These are phyloP conservation scores for Subanguina moxae DNA, from an alignment of 1,140 invertebrate genomes.

Conservation along the genomic window DNA sequence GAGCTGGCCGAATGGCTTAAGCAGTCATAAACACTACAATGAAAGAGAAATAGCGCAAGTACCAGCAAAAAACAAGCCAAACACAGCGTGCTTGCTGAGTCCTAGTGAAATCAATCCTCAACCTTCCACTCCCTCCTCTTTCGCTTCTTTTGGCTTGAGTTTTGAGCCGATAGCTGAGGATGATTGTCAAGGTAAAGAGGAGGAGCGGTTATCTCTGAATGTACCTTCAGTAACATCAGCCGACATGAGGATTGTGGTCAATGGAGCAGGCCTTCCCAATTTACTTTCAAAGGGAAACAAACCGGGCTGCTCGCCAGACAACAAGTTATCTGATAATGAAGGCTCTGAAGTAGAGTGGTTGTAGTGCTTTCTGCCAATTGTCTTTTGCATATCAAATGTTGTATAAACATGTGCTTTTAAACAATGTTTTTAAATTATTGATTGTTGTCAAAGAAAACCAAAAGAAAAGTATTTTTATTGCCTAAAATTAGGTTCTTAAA, in stretches of 20 bases:
- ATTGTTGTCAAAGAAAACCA: background rate
- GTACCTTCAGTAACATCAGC: background rate
- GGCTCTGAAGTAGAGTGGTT: background rate
- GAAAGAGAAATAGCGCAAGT: background rate
- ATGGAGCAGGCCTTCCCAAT: background rate
- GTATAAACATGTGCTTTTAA: no score
- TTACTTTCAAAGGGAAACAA: background rate
- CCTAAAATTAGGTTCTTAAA: no score
- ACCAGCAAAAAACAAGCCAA: no score
- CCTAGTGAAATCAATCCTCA: background rate
- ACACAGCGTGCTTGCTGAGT: no score
- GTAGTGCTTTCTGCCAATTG: no score
- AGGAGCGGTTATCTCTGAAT: background rate
- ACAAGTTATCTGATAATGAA: background rate
- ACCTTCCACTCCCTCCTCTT: background rate
- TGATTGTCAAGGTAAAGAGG: background rate
- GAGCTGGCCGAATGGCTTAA: background rate
- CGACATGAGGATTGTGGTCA: background rate
- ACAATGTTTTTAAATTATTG: no score
- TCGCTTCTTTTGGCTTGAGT: background rate
- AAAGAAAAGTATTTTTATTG: no score
- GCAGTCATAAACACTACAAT: no score
- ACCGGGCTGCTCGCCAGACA: background rate
- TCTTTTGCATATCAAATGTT: no score
- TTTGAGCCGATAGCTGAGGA: background rate